Base-by-base conservation (phyloP, 2,888 invertebrate species). In the Troilus luridus region DNA sequence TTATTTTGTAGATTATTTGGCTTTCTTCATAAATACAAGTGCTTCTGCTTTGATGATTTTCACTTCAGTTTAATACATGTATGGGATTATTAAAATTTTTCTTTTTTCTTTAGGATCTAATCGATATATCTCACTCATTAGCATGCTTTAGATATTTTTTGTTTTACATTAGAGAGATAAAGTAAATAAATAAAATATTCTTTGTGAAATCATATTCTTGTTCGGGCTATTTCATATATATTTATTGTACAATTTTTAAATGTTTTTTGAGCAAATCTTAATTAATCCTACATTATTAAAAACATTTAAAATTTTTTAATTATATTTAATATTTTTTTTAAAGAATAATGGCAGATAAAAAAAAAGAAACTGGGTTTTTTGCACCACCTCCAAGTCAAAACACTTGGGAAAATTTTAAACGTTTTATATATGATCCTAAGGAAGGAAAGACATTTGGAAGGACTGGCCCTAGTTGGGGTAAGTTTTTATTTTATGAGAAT, bases 381-480 rank as follows among this genome's bases (percentile, higher is more conserved):
- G 14, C 67, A 11, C 88, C 92, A 93, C 96, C 96, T 93, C 96
- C 96, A 92, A 95, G 95, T 91, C 93, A 96, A 81, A 95, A 96
- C 1, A 95, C 94, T 85, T 95, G 95, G 92, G 95, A 96, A 93
- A 95, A 95, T 92, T 93, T 96, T 91, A 95, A 95, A 94, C 94
- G 95, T 93, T 97, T 97, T 95, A 93, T 98, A 88, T 98, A 96
- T 96, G 97, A 98, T 94, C 95, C 96, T 0, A 96, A 97, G 93
- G 96, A 96, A 12, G 96, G 95, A 93, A 95, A 96, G 94, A 95
- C 98, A 94, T 96, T 97, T 91, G 98, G 98, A 91, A 95, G 98
- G 93, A 97, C 97, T 12, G 96, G 95, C 27, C 94, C 96, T 17
- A 97, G 97, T 94, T 98, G 98, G 98, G 96, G 98, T 98, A 94